Evolutionary conservation across 1,140 invertebrate species (phyloP).

Genomic region (Drosophila miranda): DNA sequence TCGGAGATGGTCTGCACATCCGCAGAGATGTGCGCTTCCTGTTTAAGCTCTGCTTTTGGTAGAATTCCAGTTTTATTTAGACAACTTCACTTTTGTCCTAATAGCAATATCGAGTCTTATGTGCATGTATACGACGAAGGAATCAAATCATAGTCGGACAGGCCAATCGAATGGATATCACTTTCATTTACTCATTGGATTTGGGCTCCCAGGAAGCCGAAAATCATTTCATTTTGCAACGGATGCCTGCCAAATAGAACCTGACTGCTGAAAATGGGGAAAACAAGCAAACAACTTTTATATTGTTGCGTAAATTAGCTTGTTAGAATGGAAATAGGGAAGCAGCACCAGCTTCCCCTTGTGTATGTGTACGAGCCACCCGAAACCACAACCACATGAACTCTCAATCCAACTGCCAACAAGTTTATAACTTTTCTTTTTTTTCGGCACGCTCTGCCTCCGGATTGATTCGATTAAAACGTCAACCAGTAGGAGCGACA

Average conservation of each 20-base stretch:
- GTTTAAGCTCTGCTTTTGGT: background rate
- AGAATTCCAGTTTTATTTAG: background rate
- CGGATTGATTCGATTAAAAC: conserved; percentile 78
- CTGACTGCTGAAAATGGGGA: conserved; percentile 26
- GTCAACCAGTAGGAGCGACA: conserved; percentile 54
- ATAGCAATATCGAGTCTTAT: background rate
- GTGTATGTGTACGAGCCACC: background rate
- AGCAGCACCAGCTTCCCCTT: conserved; percentile 8
- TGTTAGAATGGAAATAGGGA: conserved; percentile 50
- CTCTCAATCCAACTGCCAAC: conserved; percentile 59
- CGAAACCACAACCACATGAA: conserved; percentile 21
- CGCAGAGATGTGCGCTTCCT: background rate
- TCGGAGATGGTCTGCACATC: background rate
- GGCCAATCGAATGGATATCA: conserved; percentile 11
- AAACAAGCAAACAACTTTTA: conserved; percentile 52
- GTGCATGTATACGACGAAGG: background rate
- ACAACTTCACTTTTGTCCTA: background rate
- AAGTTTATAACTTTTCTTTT: conserved; percentile 64
- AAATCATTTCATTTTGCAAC: conserved; percentile 50
- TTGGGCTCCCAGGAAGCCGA: conserved; percentile 3
- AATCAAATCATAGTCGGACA: conserved; percentile 17
- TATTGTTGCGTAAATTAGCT: conserved; percentile 65
- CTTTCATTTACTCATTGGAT: conserved; percentile 43
- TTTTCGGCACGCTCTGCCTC: conserved; percentile 51
- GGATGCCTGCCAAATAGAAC: conserved; percentile 8